Base-by-base conservation (phyloP, 2,797 vertebrate species). In the Sylvilagus floridanus region DNA sequence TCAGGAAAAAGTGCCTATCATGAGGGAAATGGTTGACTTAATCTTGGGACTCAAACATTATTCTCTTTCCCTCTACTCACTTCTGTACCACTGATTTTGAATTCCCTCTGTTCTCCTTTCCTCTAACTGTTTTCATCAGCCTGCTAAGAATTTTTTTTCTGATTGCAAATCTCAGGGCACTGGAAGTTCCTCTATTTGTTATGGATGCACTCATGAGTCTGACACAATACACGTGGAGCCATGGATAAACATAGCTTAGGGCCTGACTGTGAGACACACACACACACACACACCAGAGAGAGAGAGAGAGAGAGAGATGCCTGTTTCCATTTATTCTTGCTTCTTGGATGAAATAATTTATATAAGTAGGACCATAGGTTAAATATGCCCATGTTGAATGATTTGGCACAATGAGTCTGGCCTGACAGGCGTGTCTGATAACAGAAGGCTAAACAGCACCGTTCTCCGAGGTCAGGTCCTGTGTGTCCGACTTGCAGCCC, bases 331-430 rank as follows among this genome's bases (percentile, higher is more conserved):
- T 97, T 97, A 84, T 68, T 66, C 94, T 93, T 92, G 37, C 60
- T 89, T 94, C 79, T 82, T 88, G 75, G 88, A 94, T 94, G 77
- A 69, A 93, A 72, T 79, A n/a, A 17, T 90, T 93, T 91, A 69
- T 84, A 6, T 92, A 77, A 90, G 57, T 78, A 90, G 83, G 85
- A 90, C 79, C 83, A 57, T 90, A 96, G 82, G 92, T 97, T 96
- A 96, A 97, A 72, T 94, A 92, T 87, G 88, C 63, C 85, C 83
- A 91, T 75, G 68, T 89, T 97, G 95, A 92, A 88, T 82, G 52
- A 83, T 87, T 92, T 96, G 92, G 91, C 95, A 94, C 9, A 90
- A 84, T 78, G 68, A 92, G 60, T 83, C 47, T 81, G 50, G 35
- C 8, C 73, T 75, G 88, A 94, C 65, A 96, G 78, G 57, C 57